Percentiles rank a stretch among this genome's conserved stretches.
Conservation (phyloP, 2,797 vertebrate species). For the Setipinna tenuifilis region DNA sequence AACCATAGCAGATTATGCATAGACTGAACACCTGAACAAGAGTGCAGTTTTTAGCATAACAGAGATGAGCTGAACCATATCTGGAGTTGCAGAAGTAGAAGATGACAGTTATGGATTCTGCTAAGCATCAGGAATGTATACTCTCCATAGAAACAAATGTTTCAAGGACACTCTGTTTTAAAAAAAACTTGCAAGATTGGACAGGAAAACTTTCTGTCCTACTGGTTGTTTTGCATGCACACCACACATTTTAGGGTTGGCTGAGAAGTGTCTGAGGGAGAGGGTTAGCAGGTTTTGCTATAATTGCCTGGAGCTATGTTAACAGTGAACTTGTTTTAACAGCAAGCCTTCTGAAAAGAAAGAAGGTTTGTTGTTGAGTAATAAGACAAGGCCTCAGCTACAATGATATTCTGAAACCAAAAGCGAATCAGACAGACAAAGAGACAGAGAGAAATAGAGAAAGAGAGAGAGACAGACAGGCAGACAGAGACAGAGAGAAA, state of each 20-base stretch:
- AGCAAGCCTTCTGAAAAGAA: neutral
- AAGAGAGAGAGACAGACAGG: too few species aligned
- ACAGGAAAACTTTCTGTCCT: neutral
- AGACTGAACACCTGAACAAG: neutral
- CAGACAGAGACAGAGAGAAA: neutral
- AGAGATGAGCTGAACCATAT: neutral
- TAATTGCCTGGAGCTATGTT: neutral
- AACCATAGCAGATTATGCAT: neutral
- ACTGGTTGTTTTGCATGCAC: neutral
- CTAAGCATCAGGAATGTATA: neutral
- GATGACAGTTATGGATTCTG: neutral
- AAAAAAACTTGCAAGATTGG: neutral
- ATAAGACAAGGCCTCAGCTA: neutral
- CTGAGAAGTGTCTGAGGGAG: neutral
- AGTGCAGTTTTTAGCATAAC: neutral
- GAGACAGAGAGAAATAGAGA: neutral
- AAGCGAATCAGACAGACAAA: neutral
- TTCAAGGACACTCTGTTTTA: neutral
- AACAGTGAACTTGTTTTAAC: neutral
- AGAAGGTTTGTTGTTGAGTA: neutral
- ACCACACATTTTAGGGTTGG: neutral
- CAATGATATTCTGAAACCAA: neutral
- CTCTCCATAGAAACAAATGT: neutral
- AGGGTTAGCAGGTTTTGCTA: neutral
- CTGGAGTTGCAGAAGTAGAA: neutral